Conservation (phyloP, 2,113 vertebrate genomes). For the Corvus hawaiiensis region DNA sequence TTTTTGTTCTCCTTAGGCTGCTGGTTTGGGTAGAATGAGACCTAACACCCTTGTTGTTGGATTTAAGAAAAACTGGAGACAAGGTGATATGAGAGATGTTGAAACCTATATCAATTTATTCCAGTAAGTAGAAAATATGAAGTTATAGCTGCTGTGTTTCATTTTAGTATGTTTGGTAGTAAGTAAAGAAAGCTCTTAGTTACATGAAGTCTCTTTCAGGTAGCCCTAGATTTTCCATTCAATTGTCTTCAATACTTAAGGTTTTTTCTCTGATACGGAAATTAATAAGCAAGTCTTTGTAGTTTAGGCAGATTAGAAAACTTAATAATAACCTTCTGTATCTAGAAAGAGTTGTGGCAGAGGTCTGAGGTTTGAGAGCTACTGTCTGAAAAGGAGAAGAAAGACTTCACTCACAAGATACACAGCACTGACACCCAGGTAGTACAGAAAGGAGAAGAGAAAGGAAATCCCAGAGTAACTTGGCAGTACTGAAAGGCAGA, state of each 20-base stretch:
- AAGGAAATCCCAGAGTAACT: not conserved
- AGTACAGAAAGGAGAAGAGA: not conserved
- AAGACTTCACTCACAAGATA: not conserved
- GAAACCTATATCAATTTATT: slow-evolving; percentile 95
- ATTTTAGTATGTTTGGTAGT: not conserved
- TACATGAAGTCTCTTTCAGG: not conserved
- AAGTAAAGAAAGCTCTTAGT: not conserved
- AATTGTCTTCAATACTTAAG: not conserved
- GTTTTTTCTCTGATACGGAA: not conserved
- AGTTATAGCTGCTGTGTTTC: not conserved
- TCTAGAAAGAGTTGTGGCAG: not conserved
- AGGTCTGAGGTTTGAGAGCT: not conserved
- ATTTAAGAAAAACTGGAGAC: slow-evolving; percentile 95
- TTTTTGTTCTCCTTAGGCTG: slow-evolving; percentile 76
- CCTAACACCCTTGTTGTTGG: slow-evolving; percentile 95
- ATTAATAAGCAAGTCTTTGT: not conserved
- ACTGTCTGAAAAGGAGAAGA: not conserved
- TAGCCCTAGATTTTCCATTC: not conserved
- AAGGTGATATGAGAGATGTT: slow-evolving; percentile 91
- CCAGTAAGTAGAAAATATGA: slow-evolving; percentile 80
- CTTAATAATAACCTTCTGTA: not conserved
- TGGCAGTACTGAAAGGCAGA: not conserved
- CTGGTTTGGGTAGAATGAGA: slow-evolving; percentile 90
- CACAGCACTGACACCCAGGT: not conserved
- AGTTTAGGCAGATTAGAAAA: not conserved